Percentiles rank a stretch among this genome's conserved stretches.
These are phyloP conservation scores for Mobula birostris DNA, from an alignment of 2,113 vertebrate genomes.

Conservation along the genomic window DNA sequence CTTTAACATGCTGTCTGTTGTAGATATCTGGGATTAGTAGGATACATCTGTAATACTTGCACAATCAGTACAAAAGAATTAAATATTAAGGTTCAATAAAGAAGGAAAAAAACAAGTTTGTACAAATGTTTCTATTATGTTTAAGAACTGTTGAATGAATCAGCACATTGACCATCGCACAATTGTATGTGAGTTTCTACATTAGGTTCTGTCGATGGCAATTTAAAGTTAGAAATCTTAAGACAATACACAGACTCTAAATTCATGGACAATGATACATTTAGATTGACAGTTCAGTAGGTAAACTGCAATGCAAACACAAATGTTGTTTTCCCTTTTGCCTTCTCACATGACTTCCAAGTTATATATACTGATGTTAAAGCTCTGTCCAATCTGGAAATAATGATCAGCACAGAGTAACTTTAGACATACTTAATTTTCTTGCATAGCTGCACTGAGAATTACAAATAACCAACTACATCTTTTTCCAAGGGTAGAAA, in stretches of 20 bases:
- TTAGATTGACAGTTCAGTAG: not conserved
- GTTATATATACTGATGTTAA: not conserved
- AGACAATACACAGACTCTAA: not conserved
- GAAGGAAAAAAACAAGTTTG: not conserved
- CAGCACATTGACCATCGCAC: not conserved
- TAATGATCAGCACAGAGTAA: not conserved
- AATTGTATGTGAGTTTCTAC: not conserved
- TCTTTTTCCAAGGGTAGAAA: too few species aligned
- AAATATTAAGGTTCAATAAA: not conserved
- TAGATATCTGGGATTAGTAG: conserved; percentile 91
- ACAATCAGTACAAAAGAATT: conserved; percentile 42
- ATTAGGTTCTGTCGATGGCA: not conserved
- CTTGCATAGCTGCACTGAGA: not conserved
- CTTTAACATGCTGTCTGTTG: conserved; percentile 90
- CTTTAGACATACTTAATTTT: not conserved
- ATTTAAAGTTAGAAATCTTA: not conserved
- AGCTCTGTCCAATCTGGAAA: not conserved
- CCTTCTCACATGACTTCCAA: not conserved
- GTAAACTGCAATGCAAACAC: not conserved
- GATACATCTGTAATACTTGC: conserved; percentile 95
- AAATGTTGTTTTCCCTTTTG: not conserved
- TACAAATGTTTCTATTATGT: not conserved
- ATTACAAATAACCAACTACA: not conserved
- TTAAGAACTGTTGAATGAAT: not conserved
- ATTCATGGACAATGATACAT: not conserved